phyloP scores from a whole-genome alignment of 2,113 vertebrate genomes.

The Donacobius atricapilla region DNA sequence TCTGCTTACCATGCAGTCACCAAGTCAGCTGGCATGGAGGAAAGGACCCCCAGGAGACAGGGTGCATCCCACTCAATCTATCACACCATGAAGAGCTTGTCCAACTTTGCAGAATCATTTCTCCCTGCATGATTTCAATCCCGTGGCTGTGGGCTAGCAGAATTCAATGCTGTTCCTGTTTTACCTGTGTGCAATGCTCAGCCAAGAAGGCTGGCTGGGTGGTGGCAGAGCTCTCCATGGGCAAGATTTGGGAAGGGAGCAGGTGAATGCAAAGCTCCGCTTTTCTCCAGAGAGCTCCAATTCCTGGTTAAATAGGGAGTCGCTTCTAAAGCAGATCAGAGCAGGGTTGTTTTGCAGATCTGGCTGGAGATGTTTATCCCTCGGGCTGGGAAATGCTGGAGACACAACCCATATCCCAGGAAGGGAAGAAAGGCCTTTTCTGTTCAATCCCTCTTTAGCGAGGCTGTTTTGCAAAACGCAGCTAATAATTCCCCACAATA shows the following conservation, averaged over 20 bases:
- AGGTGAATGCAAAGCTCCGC: not conserved
- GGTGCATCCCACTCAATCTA: not conserved
- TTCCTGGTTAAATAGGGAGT: not conserved
- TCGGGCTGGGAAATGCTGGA: conserved; percentile 12
- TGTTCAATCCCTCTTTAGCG: not conserved
- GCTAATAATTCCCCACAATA: conserved; percentile 13
- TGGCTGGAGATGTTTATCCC: conserved; percentile 49
- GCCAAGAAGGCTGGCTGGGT: not conserved
- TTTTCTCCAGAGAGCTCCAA: not conserved
- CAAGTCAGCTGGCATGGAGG: not conserved
- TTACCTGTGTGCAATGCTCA: not conserved
- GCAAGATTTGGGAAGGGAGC: not conserved
- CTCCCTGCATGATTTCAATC: not conserved
- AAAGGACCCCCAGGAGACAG: not conserved
- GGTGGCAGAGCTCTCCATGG: not conserved
- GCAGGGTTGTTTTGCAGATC: not conserved
- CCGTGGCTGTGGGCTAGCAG: not conserved
- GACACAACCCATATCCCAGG: not conserved
- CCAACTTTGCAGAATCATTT: not conserved
- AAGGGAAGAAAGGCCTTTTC: conserved; percentile 35
- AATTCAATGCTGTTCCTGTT: not conserved
- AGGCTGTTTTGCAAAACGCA: not conserved
- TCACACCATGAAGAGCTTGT: not conserved
- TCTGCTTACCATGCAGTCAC: not conserved
- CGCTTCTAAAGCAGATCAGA: not conserved